These are phyloP conservation scores for Drosophila repletoides DNA, from an alignment of 1,140 invertebrate species.

Conservation along the genomic window DNA sequence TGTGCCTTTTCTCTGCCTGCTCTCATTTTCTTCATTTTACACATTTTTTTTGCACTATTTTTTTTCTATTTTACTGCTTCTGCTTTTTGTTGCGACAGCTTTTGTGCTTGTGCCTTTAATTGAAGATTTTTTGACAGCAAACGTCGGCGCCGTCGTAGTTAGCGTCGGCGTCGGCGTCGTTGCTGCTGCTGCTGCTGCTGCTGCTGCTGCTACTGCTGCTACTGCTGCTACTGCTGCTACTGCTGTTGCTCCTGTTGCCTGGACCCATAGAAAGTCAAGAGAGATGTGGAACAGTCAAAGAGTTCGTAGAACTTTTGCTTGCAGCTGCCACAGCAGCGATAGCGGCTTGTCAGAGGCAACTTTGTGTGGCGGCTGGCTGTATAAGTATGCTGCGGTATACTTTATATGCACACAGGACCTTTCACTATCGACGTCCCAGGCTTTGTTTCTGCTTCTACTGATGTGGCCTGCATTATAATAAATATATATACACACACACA, in stretches of 20 bases:
- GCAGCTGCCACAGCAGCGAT: constrained; percentile 46
- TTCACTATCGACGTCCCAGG: constrained; percentile 60
- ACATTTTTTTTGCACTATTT: constrained; percentile 37
- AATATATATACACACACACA: constrained; percentile 4
- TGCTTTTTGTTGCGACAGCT: constrained; percentile 56
- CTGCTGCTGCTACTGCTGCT: background rate
- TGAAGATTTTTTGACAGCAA: constrained; percentile 78
- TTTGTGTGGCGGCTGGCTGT: constrained; percentile 9
- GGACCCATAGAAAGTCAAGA: constrained; percentile 66
- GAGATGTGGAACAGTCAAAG: constrained; percentile 56
- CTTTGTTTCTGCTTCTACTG: constrained; percentile 35
- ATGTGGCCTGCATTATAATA: constrained; percentile 13
- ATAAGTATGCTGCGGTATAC: constrained; percentile 21
- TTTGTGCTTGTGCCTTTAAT: constrained; percentile 79
- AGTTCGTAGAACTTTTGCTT: constrained; percentile 72
- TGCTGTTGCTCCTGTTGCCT: background rate
- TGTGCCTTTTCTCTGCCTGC: constrained; percentile 14
- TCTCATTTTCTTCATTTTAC: constrained; percentile 51
- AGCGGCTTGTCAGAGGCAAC: constrained; percentile 29
- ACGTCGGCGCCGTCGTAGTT: constrained; percentile 58
- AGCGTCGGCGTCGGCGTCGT: background rate
- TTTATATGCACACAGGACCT: constrained; percentile 52
- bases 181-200: constrained; percentile 7
- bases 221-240: background rate
- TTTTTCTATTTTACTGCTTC: constrained; percentile 10